Conservation (phyloP, 2,113 vertebrate species). For the Lagopus leucura region DNA sequence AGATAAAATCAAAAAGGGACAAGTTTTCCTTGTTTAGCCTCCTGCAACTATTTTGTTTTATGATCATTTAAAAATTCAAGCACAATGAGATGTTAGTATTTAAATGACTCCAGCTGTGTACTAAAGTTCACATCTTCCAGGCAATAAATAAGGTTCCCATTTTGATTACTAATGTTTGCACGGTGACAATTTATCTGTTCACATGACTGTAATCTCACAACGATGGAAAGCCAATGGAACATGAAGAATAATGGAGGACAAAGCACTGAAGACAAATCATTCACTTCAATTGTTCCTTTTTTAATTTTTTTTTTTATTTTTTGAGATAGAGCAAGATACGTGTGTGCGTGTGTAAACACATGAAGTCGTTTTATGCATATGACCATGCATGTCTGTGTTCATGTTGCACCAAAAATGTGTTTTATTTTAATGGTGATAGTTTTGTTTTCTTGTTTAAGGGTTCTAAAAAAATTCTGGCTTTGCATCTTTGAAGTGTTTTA, state of each 20-base stretch:
- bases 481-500: not conserved
- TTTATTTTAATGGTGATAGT: not conserved
- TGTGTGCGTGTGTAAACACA: accelerated
- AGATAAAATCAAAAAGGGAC: not conserved
- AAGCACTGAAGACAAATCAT: not conserved
- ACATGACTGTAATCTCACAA: not conserved
- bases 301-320: not conserved
- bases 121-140: not conserved
- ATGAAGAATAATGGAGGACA: not conserved
- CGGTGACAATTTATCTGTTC: not conserved
- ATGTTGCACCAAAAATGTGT: not conserved
- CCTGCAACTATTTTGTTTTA: not conserved
- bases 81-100: not conserved
- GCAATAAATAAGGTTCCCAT: not conserved
- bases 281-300: not conserved
- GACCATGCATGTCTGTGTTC: not conserved
- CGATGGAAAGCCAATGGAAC: not conserved
- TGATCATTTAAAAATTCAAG: not conserved
- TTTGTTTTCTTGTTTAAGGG: not conserved
- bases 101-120: not conserved
- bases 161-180: not conserved
- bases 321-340: not conserved
- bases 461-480: not conserved
- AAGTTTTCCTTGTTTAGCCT: not conserved
- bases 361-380: accelerated